phyloP scores from a whole-genome alignment of 2,113 vertebrate genomes.

The Leptobrachium leishanense region DNA sequence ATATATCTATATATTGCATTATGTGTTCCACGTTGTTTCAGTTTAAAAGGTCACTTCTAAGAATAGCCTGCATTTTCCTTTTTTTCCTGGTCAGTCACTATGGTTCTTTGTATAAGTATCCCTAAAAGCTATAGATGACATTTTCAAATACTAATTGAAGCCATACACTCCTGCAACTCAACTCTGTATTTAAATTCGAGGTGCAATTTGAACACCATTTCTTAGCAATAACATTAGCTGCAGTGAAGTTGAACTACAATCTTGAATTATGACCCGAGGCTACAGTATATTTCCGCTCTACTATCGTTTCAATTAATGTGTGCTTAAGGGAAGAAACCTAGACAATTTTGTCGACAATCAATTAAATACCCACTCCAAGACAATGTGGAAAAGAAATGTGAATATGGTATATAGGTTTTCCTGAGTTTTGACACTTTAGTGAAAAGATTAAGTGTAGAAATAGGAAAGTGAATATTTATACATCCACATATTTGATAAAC shows the following conservation, averaged over 20 bases:
- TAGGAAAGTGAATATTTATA: conserved; percentile 32
- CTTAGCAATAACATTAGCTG: not conserved
- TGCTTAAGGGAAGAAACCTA: conserved; percentile 27
- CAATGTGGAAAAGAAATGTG: conserved; percentile 21
- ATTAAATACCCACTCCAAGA: conserved; percentile 30
- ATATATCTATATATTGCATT: too few species aligned
- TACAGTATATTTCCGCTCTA: conserved; percentile 32
- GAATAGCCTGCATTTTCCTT: not conserved
- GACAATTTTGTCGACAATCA: conserved; percentile 21
- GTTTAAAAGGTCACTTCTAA: too few species aligned
- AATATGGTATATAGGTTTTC: not conserved
- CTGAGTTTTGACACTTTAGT: conserved; percentile 11
- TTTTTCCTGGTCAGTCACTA: not conserved
- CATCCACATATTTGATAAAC: conserved; percentile 19
- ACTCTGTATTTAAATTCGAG: not conserved
- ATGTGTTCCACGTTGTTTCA: too few species aligned
- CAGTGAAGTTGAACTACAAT: not conserved
- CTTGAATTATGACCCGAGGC: conserved; percentile 17
- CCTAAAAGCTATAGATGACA: not conserved
- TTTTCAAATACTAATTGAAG: not conserved
- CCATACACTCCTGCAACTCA: not conserved
- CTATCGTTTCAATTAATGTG: conserved; percentile 32
- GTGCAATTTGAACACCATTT: not conserved
- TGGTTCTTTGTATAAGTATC: not conserved
- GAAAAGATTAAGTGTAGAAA: conserved; percentile 3